phyloP scores from a whole-genome alignment of 2,797 vertebrate species.

The Linurgus olivaceus region DNA sequence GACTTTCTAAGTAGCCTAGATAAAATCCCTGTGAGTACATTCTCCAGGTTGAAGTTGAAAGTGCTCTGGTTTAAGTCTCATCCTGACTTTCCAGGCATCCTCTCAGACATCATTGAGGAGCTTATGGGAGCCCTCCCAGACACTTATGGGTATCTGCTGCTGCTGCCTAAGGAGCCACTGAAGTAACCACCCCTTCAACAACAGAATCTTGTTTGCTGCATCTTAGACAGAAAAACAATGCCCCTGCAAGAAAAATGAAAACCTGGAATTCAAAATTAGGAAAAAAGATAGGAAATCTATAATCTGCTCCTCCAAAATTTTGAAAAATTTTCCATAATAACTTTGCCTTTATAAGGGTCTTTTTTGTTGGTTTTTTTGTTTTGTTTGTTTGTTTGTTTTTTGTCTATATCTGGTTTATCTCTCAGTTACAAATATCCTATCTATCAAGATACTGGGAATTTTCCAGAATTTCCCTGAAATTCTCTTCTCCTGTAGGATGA shows the following conservation, averaged over 20 bases:
- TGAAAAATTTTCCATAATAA: neutral
- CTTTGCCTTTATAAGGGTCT: neutral
- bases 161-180: neutral
- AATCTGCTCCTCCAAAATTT: neutral
- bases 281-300: neutral
- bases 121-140: neutral
- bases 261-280: neutral
- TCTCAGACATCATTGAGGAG: neutral
- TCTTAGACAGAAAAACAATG: neutral
- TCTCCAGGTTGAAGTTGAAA: neutral
- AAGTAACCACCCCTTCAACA: neutral
- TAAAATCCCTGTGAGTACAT: neutral
- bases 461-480: neutral
- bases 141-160: neutral
- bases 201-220: neutral
- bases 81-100: neutral
- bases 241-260: neutral
- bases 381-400: neutral
- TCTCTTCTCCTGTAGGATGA: neutral
- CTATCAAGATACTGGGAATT: neutral
- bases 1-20: neutral
- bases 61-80: neutral
- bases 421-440: neutral
- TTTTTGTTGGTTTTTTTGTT: neutral
- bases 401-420: neutral